Percentiles rank a stretch among this genome's conserved stretches.
These are phyloP conservation scores for Myrmecobius fasciatus DNA, from an alignment of 2,113 vertebrate genomes.

Conservation along the genomic window DNA sequence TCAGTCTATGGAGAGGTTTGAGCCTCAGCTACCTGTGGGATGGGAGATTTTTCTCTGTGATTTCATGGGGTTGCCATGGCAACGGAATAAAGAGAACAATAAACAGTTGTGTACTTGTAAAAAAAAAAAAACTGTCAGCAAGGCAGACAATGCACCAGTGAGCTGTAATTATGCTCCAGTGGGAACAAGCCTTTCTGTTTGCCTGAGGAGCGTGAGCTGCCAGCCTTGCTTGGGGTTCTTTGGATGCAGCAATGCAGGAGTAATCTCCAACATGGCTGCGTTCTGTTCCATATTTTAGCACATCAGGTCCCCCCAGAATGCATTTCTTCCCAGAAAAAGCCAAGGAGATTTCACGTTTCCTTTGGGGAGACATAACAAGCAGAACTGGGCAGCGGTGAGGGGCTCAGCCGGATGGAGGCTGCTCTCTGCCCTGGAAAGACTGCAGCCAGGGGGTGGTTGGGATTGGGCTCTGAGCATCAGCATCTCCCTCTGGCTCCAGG, in stretches of 20 bases:
- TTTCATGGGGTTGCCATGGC: not conserved
- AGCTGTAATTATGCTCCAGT: constrained; percentile 63
- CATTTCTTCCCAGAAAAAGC: not conserved
- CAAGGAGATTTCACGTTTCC: not conserved
- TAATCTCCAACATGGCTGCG: not conserved
- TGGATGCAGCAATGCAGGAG: not conserved
- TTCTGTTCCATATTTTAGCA: not conserved
- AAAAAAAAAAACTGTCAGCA: not conserved
- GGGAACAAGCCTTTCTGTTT: constrained; percentile 49
- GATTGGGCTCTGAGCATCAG: too few species aligned
- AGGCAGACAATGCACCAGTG: not conserved
- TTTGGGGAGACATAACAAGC: not conserved
- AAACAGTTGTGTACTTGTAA: not conserved
- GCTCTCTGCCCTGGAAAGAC: too few species aligned
- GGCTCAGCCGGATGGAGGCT: not conserved
- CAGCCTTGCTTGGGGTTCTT: not conserved
- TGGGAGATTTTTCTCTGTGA: not conserved
- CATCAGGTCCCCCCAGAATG: too few species aligned
- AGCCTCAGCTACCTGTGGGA: not conserved
- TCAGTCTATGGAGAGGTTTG: not conserved
- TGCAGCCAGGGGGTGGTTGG: too few species aligned
- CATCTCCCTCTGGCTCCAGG: not conserved
- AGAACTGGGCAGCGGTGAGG: not conserved
- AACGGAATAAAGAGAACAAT: not conserved
- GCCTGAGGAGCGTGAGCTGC: constrained; percentile 17